Conservation (phyloP, 2,888 invertebrate species). For the Myopa testacea region DNA sequence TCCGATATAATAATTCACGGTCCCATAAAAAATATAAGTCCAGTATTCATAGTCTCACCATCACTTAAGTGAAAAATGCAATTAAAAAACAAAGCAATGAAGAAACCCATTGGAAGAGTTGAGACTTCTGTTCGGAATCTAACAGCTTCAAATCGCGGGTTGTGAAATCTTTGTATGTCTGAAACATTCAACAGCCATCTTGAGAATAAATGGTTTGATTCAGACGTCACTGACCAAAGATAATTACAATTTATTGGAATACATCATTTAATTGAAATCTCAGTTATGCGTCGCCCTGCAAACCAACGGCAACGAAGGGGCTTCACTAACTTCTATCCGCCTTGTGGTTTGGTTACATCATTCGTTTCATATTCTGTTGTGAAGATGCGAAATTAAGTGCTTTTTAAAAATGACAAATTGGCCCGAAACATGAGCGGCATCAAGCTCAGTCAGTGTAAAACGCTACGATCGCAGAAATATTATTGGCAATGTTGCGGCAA, state of each 20-base stretch:
- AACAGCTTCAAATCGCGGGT: too few relatives aligned
- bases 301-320: not conserved
- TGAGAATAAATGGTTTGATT: too few relatives aligned
- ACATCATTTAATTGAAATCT: conserved; percentile 6
- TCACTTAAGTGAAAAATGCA: too few relatives aligned
- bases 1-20: too few relatives aligned
- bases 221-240: too few relatives aligned
- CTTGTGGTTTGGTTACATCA: not conserved
- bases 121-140: too few relatives aligned
- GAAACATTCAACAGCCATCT: too few relatives aligned
- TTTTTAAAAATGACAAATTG: conserved; percentile 35
- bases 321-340: not conserved
- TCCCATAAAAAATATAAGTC: too few relatives aligned
- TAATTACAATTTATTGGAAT: not conserved
- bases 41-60: too few relatives aligned
- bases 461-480: not conserved
- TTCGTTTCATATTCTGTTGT: conserved; percentile 8
- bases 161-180: too few relatives aligned
- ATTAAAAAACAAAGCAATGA: too few relatives aligned
- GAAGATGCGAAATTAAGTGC: not conserved
- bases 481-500: not conserved
- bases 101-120: too few relatives aligned
- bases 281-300: not conserved
- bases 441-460: not conserved
- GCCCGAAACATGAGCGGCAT: conserved; percentile 23